These are phyloP conservation scores for Salvelinus fontinalis DNA, from an alignment of 2,113 vertebrate species.

Conservation along the genomic window DNA sequence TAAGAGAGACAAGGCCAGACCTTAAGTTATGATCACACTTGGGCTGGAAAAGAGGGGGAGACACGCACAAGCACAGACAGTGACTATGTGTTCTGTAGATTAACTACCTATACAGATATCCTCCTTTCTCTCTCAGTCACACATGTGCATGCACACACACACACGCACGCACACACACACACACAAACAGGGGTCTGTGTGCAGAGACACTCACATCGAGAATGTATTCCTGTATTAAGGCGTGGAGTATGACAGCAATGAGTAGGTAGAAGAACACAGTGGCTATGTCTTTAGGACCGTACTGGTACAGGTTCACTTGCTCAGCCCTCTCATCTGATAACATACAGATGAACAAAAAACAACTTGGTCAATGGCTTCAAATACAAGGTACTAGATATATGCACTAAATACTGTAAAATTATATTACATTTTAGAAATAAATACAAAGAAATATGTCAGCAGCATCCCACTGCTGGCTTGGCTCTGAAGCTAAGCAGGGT, in stretches of 20 bases:
- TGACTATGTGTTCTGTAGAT: neutral
- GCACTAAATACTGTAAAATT: neutral
- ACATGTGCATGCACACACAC: too few species aligned
- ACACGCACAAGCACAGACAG: neutral
- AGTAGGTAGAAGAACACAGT: conserved; percentile 85
- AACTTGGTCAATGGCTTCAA: neutral
- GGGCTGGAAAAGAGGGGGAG: neutral
- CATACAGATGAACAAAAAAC: neutral
- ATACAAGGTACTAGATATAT: neutral
- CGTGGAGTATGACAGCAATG: conserved; percentile 81
- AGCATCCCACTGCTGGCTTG: too few species aligned
- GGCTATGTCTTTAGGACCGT: conserved; percentile 80
- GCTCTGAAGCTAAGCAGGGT: too few species aligned
- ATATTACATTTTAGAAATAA: neutral
- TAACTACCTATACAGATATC: neutral
- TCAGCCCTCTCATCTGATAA: conserved; percentile 73
- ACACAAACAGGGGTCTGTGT: neutral
- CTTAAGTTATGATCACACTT: neutral
- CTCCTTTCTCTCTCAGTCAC: neutral
- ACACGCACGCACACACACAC: too few species aligned
- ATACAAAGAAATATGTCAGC: too few species aligned
- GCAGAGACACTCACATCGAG: conserved; percentile 71
- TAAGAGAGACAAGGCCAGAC: neutral
- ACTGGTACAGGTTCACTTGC: conserved; percentile 75
- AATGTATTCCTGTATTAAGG: conserved; percentile 83